Evolutionary conservation across 1,140 invertebrate species (phyloP).

Genomic region (Arctopsyche grandis): DNA sequence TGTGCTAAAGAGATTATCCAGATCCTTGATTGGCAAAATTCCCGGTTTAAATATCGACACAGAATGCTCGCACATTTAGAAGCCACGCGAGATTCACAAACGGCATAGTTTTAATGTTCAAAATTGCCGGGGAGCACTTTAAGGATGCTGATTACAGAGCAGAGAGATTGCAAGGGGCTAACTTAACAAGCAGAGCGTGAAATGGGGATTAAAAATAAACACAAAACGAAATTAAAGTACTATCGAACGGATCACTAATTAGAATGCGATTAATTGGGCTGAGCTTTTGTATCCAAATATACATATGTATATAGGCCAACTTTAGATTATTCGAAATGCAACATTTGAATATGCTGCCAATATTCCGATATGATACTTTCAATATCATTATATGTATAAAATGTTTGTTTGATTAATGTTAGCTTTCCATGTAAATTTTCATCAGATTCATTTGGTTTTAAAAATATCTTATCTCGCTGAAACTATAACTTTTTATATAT

Average conservation of each 20-base stretch:
- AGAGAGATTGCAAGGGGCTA: not conserved
- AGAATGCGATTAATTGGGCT: not conserved
- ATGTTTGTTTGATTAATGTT: no score
- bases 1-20: conserved; percentile 11
- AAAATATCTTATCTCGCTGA: no score
- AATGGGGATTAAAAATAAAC: conserved; percentile 15
- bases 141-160: conserved; percentile 1
- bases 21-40: conserved; percentile 25
- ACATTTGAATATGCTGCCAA: no score
- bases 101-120: conserved; percentile 6
- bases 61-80: not conserved
- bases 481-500: no score
- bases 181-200: not conserved
- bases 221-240: conserved; percentile 5
- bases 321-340: no score
- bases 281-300: no score
- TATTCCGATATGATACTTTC: no score
- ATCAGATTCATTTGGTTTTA: no score
- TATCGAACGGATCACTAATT: conserved; percentile 9
- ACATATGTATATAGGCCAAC: no score
- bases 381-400: no score
- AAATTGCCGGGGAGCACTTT: not conserved
- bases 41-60: conserved; percentile 12
- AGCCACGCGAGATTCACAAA: not conserved
- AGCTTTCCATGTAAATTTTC: no score